Conservation (phyloP, 2,888 invertebrate genomes). For the Chironomus riparius region DNA sequence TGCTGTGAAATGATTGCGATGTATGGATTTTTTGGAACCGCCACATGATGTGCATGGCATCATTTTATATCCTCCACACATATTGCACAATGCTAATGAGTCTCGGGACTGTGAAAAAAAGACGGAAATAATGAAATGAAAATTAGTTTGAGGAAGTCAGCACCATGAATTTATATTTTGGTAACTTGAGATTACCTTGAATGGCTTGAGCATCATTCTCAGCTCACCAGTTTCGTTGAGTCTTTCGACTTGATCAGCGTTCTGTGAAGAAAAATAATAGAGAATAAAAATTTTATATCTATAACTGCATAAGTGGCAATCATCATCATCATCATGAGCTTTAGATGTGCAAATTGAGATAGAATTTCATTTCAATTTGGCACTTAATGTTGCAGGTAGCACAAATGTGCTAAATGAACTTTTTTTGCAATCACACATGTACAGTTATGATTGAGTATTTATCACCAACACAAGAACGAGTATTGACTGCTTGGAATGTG, state of each 20-base stretch:
- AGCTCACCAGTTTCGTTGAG: constrained; percentile 92
- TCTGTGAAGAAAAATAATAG: constrained; percentile 48
- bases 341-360: no score
- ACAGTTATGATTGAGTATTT: no score
- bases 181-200: constrained; percentile 55
- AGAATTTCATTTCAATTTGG: no score
- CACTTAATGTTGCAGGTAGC: no score
- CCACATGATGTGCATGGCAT: constrained; percentile 87
- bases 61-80: constrained; percentile 86
- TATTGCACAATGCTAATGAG: constrained; percentile 70
- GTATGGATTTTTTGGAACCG: constrained; percentile 92
- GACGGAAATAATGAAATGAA: background rate
- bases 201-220: constrained; percentile 79
- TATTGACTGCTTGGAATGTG: no score
- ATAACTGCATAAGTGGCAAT: background rate
- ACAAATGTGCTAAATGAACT: no score
- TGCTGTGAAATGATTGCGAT: constrained; percentile 87
- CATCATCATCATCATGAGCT: background rate
- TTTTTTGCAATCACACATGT: no score
- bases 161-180: background rate
- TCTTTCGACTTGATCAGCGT: constrained; percentile 80
- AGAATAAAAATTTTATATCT: background rate
- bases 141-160: no score
- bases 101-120: constrained; percentile 58
- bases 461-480: no score